A percentile compares a stretch with the other conserved stretches of the same genome.
phyloP scores from a whole-genome alignment of 2,113 vertebrate species.

The Himantopus leucocephalus region DNA sequence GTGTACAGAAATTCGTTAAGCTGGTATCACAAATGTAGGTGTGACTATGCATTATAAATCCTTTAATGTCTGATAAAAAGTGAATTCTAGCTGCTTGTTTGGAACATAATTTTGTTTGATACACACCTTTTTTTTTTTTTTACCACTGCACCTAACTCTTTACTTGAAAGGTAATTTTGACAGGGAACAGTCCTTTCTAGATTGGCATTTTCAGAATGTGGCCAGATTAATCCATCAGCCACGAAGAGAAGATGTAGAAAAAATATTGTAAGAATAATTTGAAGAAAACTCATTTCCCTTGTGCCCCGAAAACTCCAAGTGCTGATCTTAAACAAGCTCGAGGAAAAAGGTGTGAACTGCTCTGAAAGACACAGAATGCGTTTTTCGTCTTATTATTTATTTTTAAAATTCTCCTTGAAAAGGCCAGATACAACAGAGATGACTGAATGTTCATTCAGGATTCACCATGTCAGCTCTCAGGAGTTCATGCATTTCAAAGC shows the following conservation, averaged over 20 bases:
- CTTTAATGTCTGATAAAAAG: not conserved
- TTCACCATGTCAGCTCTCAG: not conserved
- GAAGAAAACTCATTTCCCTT: not conserved
- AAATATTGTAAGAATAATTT: not conserved
- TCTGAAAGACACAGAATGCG: not conserved
- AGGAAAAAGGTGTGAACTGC: not conserved
- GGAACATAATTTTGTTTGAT: not conserved
- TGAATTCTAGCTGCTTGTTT: not conserved
- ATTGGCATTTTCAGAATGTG: not conserved
- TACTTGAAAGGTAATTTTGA: not conserved
- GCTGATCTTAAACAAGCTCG: not conserved
- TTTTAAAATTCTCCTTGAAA: not conserved
- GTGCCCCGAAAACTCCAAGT: not conserved
- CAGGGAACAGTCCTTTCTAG: not conserved
- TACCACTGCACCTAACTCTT: not conserved
- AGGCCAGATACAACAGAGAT: not conserved
- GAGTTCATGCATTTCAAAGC: not conserved
- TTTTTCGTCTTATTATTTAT: not conserved
- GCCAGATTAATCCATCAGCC: not conserved
- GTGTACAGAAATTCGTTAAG: not conserved
- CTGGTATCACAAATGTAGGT: not conserved
- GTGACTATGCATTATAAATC: not conserved
- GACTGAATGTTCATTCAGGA: not conserved
- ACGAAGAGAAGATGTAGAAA: not conserved
- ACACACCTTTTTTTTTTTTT: not conserved